Evolutionary conservation across 2,797 vertebrate species (phyloP), one percentile per base, ranked within the genome.

Genomic region (Hydrolagus colliei): DNA sequence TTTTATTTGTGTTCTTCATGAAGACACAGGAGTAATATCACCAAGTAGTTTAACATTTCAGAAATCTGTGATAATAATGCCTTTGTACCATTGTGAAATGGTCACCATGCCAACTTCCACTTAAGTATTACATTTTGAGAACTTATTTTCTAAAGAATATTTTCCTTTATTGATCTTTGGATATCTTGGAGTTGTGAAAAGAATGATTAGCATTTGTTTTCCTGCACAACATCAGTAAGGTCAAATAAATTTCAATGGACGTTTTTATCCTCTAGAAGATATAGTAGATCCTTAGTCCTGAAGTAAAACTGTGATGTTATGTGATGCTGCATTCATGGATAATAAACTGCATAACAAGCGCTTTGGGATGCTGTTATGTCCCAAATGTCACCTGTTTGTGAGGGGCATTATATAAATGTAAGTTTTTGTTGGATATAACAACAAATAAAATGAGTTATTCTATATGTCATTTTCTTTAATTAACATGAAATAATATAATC

Each of bases 1-100:
- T 80, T 79, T 22, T 65, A 16, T 84, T 84, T 63, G 63, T 84
- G 14, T 77, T 20, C 41, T 77, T 77, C n/a, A 52, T 18, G 41
- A 75, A 6, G 35, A 75, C 73, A 75, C 14, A 9, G 3, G 18
- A 11, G 14, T 68, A 18, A 68, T 71, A 9, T 35, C 32, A 27
- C 62, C 8, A 12, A n/a, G 27, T 71, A 41, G 41, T 71, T 27
- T 84, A 63, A 71, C 13, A 84, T 71, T 84, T 52, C 65, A 84
- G 68, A 11, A 41, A 84, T 67, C 3, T 71, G 9, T 71, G 79
- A 71, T 84, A 65, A 10, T 14, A 52, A 84, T 71, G 41, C 62
- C 61, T 27, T 32, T 14, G 27, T 32, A 67, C 14, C 22, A 32
- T 10, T 71, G 6, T 41, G 32, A 35, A 35, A 20, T 71, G 32